These are phyloP conservation scores for Chionodraco myersi DNA, from an alignment of 2,113 vertebrate species.

Conservation along the genomic window DNA sequence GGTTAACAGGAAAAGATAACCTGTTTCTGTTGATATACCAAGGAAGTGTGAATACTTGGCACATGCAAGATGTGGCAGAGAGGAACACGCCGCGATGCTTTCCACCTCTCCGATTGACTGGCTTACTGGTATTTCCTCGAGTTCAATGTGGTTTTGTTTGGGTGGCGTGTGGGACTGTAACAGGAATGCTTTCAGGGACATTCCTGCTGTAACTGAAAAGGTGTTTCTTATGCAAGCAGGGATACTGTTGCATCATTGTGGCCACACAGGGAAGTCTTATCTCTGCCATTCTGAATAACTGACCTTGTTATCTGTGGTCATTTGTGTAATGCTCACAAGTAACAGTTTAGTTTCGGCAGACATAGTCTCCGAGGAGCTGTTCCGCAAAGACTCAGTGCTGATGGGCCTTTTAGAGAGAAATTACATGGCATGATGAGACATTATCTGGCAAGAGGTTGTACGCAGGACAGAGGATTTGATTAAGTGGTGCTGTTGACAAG, in stretches of 20 bases:
- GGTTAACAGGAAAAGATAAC: slow-evolving; percentile 84
- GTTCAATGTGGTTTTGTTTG: slow-evolving; percentile 63
- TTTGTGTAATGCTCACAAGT: neutral
- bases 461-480: neutral
- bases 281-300: slow-evolving; percentile 12
- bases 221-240: slow-evolving; percentile 40
- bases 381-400: neutral
- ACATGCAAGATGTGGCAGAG: slow-evolving; percentile 51
- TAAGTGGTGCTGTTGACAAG: neutral
- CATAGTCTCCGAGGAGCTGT: neutral
- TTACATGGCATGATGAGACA: no score
- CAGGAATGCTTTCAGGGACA: slow-evolving; percentile 63
- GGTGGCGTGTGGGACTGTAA: slow-evolving; percentile 51
- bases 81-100: slow-evolving; percentile 45
- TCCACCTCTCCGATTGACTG: slow-evolving; percentile 56
- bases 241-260: slow-evolving; percentile 33
- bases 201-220: slow-evolving; percentile 34
- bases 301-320: neutral
- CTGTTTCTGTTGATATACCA: slow-evolving; percentile 75
- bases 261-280: neutral
- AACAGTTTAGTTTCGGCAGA: neutral
- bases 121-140: slow-evolving; percentile 68
- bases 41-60: slow-evolving; percentile 77
- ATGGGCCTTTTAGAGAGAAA: neutral
- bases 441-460: neutral